Evolutionary conservation across 2,888 invertebrate genomes (phyloP), one percentile per base, ranked within the genome.

Genomic region (Caenorhabditis angaria): DNA sequence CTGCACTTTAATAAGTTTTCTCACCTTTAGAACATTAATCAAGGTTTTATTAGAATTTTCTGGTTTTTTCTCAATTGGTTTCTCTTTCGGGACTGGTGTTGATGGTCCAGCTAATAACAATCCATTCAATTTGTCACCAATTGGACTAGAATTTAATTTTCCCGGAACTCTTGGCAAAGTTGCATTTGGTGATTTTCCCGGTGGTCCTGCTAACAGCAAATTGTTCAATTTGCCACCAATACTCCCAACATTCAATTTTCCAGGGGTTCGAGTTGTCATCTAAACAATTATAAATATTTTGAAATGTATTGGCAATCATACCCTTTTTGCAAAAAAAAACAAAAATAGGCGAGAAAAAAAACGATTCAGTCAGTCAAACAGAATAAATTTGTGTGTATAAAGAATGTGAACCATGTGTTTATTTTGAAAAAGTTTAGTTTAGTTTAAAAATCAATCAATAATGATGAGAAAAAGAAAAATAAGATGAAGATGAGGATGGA

Each of bases 161-260:
- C 51, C 51, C 22, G 25, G 24, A 8, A 8, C 22, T 51, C 51
- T 8, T 2, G 51, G 51, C 3, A 41, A 18, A 3, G 41, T 41
- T 6, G 41, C 6, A 14, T 41, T 41, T 41, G 51, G 51, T 2
- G 22, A 51, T 22, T 51, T 51, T 8, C 8, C 51, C 2, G 25
- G 51, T 8, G 25, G 51, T 22, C 24, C 51, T 18, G 51, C 51
- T 22, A 51, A 24, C 3, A 51, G 51, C 3, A 51, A 8, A 54
- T 28, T 25, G 14, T 54, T 54, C 22, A 56, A 22, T 22, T 56
- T 56, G 20, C 35, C 35, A 56, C 32, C 35, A 56, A 56, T 27
- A 5, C 28, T n/a, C 4, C 28, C 25, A 20, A 35, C 35, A 32
- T 56, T 25, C 20, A 56, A 18, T 22, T 56, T 56, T 25, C 35